These are phyloP conservation scores for Myathropa florea DNA, from an alignment of 2,888 invertebrate genomes.

Conservation along the genomic window DNA sequence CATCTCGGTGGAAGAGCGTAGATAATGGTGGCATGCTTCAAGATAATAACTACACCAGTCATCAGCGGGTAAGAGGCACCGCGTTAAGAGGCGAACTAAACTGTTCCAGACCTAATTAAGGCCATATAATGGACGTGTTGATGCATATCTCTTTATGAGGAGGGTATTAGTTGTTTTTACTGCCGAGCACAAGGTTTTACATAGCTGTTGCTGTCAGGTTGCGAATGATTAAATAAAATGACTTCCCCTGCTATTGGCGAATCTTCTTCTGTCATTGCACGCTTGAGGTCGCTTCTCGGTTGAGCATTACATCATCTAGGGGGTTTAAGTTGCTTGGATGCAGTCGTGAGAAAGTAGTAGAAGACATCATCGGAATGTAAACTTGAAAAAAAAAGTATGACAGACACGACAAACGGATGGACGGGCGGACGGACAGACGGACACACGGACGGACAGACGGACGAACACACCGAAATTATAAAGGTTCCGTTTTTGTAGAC, in stretches of 20 bases:
- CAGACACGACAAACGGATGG: too few species aligned
- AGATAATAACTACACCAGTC: not conserved
- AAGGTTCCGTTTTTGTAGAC: too few species aligned
- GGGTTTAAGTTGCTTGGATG: too few species aligned
- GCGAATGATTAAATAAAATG: not conserved
- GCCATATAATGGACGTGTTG: not conserved
- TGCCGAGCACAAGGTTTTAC: not conserved
- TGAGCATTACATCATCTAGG: not conserved
- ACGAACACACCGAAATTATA: too few species aligned
- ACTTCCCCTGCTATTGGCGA: not conserved
- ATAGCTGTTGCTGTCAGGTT: not conserved
- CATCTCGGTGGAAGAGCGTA: not conserved
- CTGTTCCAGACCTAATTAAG: not conserved
- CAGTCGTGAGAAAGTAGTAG: too few species aligned
- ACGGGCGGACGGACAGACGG: too few species aligned
- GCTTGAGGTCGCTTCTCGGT: not conserved
- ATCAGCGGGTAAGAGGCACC: not conserved
- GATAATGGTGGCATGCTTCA: slow-evolving; percentile 6
- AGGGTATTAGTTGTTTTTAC: not conserved
- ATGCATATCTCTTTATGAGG: not conserved
- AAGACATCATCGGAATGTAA: too few species aligned
- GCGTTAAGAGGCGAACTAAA: not conserved
- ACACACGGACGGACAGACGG: too few species aligned
- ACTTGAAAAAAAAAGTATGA: too few species aligned
- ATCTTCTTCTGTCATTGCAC: not conserved